A percentile compares a stretch with the other conserved stretches of the same genome.
These are phyloP conservation scores for Orchestia grillus DNA, from an alignment of 1,140 invertebrate genomes.

Conservation along the genomic window DNA sequence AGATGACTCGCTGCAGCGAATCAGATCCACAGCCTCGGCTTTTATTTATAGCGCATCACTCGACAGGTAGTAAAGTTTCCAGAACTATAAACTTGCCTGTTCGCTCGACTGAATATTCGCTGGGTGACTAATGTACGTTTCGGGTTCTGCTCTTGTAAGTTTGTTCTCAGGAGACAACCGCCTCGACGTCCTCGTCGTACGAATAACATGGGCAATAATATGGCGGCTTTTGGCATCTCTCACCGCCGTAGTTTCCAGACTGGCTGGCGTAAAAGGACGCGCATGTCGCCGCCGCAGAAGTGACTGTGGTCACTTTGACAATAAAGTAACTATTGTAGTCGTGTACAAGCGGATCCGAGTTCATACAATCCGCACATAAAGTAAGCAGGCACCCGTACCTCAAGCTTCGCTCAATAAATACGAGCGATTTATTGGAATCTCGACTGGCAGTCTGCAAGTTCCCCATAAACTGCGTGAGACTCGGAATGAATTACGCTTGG, in stretches of 20 bases:
- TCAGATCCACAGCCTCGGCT: conserved; percentile 44
- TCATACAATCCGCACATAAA: conserved; percentile 56
- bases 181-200: not conserved
- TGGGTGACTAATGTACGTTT: conserved; percentile 51
- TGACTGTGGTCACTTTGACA: conserved; percentile 47
- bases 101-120: conserved; percentile 56
- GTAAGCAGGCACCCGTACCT: conserved; percentile 49
- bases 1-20: conserved; percentile 53
- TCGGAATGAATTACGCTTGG: conserved; percentile 37
- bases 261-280: not conserved
- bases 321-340: conserved; percentile 53
- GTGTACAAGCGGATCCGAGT: conserved; percentile 50
- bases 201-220: not conserved
- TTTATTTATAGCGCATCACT: conserved; percentile 55
- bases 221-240: not conserved
- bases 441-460: conserved; percentile 31
- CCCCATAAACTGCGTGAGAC: conserved; percentile 36
- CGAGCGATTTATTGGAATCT: conserved; percentile 47
- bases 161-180: conserved; percentile 11
- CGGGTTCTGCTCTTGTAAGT: conserved; percentile 53
- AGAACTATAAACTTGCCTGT: conserved; percentile 56
- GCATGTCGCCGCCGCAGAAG: conserved; percentile 46
- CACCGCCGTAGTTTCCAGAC: not conserved
- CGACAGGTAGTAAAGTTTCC: conserved; percentile 55
- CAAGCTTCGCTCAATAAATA: conserved; percentile 54